Evolutionary conservation across 2,888 invertebrate genomes (phyloP), one percentile per base, ranked within the genome.

Genomic region (Scaptomyza tumidula): DNA sequence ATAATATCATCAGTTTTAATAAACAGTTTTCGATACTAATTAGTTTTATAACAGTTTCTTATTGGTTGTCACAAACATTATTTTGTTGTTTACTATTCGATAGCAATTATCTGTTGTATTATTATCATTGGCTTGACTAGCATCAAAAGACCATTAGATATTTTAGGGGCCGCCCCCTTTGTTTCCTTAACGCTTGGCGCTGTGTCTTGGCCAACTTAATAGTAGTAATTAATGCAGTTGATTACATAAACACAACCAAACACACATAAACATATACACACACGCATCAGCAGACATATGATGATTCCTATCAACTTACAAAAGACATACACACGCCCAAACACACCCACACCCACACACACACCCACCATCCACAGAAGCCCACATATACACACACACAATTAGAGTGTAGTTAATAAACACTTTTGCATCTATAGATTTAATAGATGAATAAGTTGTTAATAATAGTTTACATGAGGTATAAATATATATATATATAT

Each of bases 201-300:
- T 62, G 58, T 73, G 73, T 82, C 74, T 82, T 86, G 83, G 82
- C 82, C 88, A 82, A 87, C 70, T 73, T 73, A 65, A 76, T 56
- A 55, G 86, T 87, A 87, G 86, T 87, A 87, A 85, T 82, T 82
- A 85, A 87, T 79, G 64, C 83, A 82, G 82, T 85, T 87, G 86
- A 82, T 82, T 87, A 79, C 83, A 61, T 49, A 50, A 52, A 56
- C 33, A 59, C 43, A 63, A 44, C 64, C 63, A 61, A 35, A 53
- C 39, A 65, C 50, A 71, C 46, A 50, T 29, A 68, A 19, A 55
- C 54, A 69, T 3, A 53, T 10, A 43, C 33, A 60, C 10, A 41
- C 50, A 58, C 33, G 50, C 53, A 52, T 62, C 37, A 69, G 70
- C 63, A 71, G 60, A 82, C 76, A 71, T 82, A 62, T 83, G 59